Evolutionary conservation across 23 tunicate species (phyloP).

Genomic region (Halocynthia roretzi): DNA sequence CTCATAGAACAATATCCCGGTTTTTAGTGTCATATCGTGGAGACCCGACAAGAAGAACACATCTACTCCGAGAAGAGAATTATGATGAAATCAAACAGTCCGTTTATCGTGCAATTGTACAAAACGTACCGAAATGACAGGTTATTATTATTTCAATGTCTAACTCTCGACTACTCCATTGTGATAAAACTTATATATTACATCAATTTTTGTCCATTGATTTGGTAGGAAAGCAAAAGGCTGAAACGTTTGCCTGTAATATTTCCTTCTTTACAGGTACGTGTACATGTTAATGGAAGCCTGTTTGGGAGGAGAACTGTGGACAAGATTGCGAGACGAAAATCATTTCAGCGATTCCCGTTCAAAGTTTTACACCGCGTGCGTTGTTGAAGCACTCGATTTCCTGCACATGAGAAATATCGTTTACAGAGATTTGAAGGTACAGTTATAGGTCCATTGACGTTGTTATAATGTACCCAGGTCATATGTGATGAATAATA

Average conservation of each 20-base stretch:
- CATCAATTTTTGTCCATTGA: background rate
- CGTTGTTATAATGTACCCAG: background rate
- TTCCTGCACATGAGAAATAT: conserved; percentile 68
- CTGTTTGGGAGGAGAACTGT: conserved; percentile 90
- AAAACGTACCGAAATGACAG: conserved; percentile 57
- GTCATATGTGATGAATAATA: no score
- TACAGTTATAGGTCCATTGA: background rate
- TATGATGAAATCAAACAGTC: conserved; percentile 57
- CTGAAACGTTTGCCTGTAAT: background rate
- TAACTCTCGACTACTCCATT: background rate
- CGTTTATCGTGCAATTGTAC: conserved; percentile 70
- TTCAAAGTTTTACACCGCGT: conserved; percentile 79
- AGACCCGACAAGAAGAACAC: conserved; percentile 68
- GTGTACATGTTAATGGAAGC: conserved; percentile 96
- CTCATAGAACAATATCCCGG: background rate
- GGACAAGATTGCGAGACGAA: conserved; percentile 75
- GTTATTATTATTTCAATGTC: conserved; percentile 2
- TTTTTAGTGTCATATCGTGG: conserved; percentile 60
- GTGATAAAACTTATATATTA: background rate
- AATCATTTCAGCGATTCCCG: conserved; percentile 71
- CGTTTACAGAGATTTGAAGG: conserved; percentile 84
- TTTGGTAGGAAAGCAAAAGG: background rate
- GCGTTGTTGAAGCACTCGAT: conserved; percentile 95
- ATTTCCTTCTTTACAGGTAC: conserved; percentile 27
- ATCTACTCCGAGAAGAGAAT: conserved; percentile 68